Conservation (phyloP, 2,888 invertebrate species). For the Epirrita christyi region DNA sequence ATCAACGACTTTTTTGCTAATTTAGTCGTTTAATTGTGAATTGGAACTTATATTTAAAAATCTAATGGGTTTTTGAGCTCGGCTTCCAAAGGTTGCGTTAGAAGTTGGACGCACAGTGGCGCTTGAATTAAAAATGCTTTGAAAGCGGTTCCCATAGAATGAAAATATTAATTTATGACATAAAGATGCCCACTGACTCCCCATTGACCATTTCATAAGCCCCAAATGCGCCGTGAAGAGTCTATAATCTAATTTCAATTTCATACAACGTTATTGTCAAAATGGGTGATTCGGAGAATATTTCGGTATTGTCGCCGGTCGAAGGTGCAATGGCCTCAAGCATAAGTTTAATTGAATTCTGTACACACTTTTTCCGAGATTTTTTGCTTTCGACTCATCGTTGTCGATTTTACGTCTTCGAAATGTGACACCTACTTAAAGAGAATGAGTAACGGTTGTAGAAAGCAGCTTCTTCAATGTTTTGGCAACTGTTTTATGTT, state of each 20-base stretch:
- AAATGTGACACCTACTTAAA: slow-evolving; percentile 50
- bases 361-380: slow-evolving; percentile 57
- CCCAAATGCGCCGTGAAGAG: slow-evolving; percentile 72
- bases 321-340: slow-evolving; percentile 64
- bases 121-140: slow-evolving; percentile 31
- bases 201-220: slow-evolving; percentile 79
- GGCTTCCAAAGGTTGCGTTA: slow-evolving; percentile 31
- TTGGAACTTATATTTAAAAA: slow-evolving; percentile 42
- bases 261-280: slow-evolving; percentile 70
- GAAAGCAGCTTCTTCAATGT: slow-evolving; percentile 48
- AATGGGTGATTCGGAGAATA: slow-evolving; percentile 73
- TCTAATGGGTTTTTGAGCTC: slow-evolving; percentile 41
- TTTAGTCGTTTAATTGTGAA: slow-evolving; percentile 61
- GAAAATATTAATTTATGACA: slow-evolving; percentile 73
- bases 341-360: slow-evolving; percentile 77
- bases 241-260: slow-evolving; percentile 81
- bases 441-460: slow-evolving; percentile 49
- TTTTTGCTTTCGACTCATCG: slow-evolving; percentile 52
- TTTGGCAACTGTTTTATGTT: slow-evolving; percentile 43
- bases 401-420: slow-evolving; percentile 51
- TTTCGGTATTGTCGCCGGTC: slow-evolving; percentile 72
- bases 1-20: slow-evolving; percentile 64
- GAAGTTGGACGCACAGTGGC: slow-evolving; percentile 45
- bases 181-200: slow-evolving; percentile 69
- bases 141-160: slow-evolving; percentile 65